Evolutionary conservation across 1,140 invertebrate genomes (phyloP), one percentile per base, ranked within the genome.

Genomic region (Halictus rubicundus): DNA sequence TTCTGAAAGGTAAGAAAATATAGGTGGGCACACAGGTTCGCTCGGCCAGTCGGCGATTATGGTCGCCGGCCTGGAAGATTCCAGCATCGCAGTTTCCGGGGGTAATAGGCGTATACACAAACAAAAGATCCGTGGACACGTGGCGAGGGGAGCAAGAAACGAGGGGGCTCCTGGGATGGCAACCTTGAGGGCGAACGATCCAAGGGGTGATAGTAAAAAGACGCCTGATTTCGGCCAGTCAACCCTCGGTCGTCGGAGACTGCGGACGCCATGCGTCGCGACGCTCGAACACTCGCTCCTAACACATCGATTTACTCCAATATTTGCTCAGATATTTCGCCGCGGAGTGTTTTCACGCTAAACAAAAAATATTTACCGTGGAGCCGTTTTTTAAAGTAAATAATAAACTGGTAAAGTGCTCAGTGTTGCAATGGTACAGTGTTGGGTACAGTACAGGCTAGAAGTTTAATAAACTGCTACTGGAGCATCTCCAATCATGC

Each of bases 151-250:
- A n/a, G 32, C 6, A 64, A 64, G 32, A 39, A 21, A 39, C 32
- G 19, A 32, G 16, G 61, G 61, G 49, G 2, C 19, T n/a, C 19
- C 61, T 39, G 21, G 32, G 32, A 39, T 1, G 61, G 32, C 32
- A 64, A 64, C 61, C 61, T 64, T 64, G 61, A 64, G 61, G 16
- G 61, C 32, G 25, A 12, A 39, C 32, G 61, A 63, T 19, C 25
- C 27, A 7, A 63, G 60, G 60, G 60, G 27, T 8, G 60, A 64
- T 64, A 64, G 61, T 61, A 64, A 64, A 64, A 64, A 64, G 61
- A 64, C 61, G 61, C 32, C 19, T 39, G 61, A 64, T 39, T 64
- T 64, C 61, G 61, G 61, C 3, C 61, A 64, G 61, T 64, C 61
- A 64, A 32, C 61, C 21, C 32, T 64, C 32, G 32, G 32, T 6